These are phyloP conservation scores for Ylistrum balloti DNA, from an alignment of 1,140 invertebrate species.

Conservation along the genomic window DNA sequence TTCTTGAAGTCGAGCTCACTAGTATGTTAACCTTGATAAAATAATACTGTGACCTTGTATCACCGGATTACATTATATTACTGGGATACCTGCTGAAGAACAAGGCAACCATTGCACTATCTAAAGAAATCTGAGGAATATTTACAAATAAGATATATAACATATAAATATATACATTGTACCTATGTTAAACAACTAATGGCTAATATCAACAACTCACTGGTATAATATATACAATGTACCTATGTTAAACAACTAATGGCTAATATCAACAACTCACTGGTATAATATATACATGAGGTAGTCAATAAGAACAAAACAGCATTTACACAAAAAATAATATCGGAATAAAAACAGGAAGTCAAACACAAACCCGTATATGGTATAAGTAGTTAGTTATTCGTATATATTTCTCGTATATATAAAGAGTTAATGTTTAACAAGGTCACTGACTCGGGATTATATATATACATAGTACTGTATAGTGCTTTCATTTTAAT, in stretches of 20 bases:
- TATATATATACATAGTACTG: no score
- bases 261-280: neutral
- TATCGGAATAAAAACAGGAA: neutral
- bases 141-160: neutral
- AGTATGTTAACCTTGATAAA: no score
- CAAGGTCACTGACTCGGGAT: no score
- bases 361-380: neutral
- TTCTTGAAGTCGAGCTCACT: no score
- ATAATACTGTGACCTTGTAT: no score
- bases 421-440: no score
- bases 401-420: no score
- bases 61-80: neutral
- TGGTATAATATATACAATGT: neutral
- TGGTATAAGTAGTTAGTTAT: neutral
- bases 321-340: neutral
- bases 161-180: neutral
- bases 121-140: neutral
- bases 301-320: neutral
- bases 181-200: neutral
- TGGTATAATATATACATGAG: constrained; percentile 36
- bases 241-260: neutral
- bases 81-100: neutral
- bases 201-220: neutral
- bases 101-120: constrained; percentile 17
- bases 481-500: no score